Evolutionary conservation across 2,113 vertebrate genomes (phyloP).

Genomic region (Eurystomus gularis): DNA sequence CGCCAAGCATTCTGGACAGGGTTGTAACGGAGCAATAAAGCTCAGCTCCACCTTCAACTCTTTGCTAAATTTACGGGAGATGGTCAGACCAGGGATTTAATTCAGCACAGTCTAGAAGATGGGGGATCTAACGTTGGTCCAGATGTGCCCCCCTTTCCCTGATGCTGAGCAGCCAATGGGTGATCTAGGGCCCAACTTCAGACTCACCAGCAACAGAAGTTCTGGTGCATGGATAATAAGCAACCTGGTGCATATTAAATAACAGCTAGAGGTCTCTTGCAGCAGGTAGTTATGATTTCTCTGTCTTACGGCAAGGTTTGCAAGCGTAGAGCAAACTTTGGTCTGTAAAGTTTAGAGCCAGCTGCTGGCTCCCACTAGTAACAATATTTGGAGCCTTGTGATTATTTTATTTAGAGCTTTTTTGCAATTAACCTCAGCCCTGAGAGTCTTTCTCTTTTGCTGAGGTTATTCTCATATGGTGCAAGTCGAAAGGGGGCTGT

Average conservation of each 20-base stretch:
- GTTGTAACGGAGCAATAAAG: neutral
- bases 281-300: neutral
- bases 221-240: neutral
- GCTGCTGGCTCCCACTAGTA: neutral
- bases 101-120: neutral
- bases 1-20: neutral
- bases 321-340: neutral
- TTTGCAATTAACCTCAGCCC: conserved; percentile 33
- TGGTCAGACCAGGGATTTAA: neutral
- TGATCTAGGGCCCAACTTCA: neutral
- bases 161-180: neutral
- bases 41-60: neutral
- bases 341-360: neutral
- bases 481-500: conserved; percentile 7
- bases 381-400: neutral
- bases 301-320: neutral
- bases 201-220: neutral
- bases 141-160: neutral
- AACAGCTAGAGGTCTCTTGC: neutral
- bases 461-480: conserved; percentile 53
- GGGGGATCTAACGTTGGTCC: neutral
- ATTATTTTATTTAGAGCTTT: conserved; percentile 15
- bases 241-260: neutral
- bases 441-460: conserved; percentile 35
- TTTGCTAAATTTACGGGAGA: neutral